A percentile compares a stretch with the other conserved stretches of the same genome.
These are phyloP conservation scores for Drosophila anomalata DNA, from an alignment of 2,888 invertebrate species.

Conservation along the genomic window DNA sequence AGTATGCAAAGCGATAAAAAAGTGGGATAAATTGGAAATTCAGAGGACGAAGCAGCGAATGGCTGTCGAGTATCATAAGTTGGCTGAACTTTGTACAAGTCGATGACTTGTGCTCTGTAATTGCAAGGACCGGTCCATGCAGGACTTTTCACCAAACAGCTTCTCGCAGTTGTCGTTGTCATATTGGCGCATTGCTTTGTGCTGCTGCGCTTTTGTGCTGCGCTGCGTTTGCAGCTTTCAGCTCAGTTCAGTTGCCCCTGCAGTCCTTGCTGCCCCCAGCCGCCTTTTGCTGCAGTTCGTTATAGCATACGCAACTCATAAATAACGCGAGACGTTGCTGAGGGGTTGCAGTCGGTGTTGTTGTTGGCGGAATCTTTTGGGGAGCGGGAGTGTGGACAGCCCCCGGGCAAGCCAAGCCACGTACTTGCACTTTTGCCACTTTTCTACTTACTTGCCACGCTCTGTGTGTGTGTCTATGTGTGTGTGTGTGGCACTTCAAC, in stretches of 20 bases:
- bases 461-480: slow-evolving; percentile 6
- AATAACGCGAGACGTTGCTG: slow-evolving; percentile 60
- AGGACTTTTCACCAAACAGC: slow-evolving; percentile 32
- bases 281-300: slow-evolving; percentile 62
- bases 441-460: slow-evolving; percentile 59
- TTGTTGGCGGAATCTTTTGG: background rate
- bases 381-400: background rate
- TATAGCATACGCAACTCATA: slow-evolving; percentile 75
- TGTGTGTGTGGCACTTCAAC: slow-evolving; percentile 72
- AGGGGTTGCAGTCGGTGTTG: background rate
- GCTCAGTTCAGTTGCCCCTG: background rate
- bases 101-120: slow-evolving; percentile 46
- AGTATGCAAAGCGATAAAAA: slow-evolving; percentile 15
- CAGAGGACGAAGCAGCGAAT: slow-evolving; percentile 13
- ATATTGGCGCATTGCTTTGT: slow-evolving; percentile 42
- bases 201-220: slow-evolving; percentile 47
- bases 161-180: slow-evolving; percentile 47
- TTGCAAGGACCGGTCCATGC: slow-evolving; percentile 25
- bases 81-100: slow-evolving; percentile 42
- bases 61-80: slow-evolving; percentile 41
- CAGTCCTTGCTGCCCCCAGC: background rate
- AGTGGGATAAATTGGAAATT: background rate
- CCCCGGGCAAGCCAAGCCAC: slow-evolving; percentile 49
- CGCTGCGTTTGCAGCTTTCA: slow-evolving; percentile 16
- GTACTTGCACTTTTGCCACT: slow-evolving; percentile 65